Percentiles rank a stretch among this genome's conserved stretches.
Evolutionary conservation across 2,113 vertebrate genomes (phyloP).

Genomic region (Phaetusa simplex): DNA sequence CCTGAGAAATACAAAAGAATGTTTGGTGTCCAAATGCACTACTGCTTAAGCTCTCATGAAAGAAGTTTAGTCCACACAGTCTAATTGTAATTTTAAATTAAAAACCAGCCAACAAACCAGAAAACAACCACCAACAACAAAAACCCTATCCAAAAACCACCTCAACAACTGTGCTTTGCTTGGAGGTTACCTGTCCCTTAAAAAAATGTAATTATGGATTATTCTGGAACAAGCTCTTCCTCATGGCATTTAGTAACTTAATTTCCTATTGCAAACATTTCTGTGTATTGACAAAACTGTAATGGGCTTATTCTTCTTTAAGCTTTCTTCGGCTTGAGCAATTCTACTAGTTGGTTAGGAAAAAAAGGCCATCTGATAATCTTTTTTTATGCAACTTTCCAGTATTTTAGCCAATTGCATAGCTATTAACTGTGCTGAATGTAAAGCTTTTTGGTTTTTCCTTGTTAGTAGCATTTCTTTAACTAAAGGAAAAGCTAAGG

Average conservation of each 20-base stretch:
- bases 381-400: background rate
- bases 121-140: fast-evolving
- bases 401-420: background rate
- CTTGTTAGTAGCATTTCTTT: background rate
- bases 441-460: background rate
- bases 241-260: background rate
- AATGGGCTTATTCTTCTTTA: background rate
- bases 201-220: background rate
- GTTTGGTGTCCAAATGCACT: background rate
- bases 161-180: background rate
- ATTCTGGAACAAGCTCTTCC: background rate
- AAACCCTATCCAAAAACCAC: background rate
- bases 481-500: background rate
- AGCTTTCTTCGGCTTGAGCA: background rate
- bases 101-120: background rate
- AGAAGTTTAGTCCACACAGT: background rate
- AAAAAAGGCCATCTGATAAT: background rate
- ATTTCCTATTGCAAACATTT: background rate
- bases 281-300: background rate
- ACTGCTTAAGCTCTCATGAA: background rate
- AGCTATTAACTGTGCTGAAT: background rate
- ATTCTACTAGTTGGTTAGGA: background rate
- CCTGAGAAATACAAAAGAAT: background rate
- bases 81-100: background rate
- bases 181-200: background rate